Evolutionary conservation across 2,113 vertebrate genomes (phyloP).

Genomic region (Otis tarda): DNA sequence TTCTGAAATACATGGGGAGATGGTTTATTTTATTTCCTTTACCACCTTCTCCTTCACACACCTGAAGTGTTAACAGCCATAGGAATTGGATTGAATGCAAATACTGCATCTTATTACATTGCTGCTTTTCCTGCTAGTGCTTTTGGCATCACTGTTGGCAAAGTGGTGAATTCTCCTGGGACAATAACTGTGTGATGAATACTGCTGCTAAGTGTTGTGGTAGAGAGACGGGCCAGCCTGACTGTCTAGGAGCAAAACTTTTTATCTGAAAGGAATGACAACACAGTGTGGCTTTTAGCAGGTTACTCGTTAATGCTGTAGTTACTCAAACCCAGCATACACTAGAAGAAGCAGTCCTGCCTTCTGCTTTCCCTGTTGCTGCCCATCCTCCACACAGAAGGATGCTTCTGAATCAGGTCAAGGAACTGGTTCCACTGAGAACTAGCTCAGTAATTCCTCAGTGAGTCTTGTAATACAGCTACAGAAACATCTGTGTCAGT

Average conservation of each 20-base stretch:
- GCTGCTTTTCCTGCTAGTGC: constrained; percentile 71
- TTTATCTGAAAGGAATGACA: not conserved
- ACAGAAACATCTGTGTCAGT: not conserved
- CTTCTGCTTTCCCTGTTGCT: not conserved
- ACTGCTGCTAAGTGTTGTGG: not conserved
- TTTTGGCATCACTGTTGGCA: constrained; percentile 72
- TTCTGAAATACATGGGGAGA: constrained; percentile 75
- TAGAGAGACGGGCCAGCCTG: not conserved
- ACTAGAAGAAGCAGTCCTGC: not conserved
- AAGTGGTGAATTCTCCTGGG: constrained; percentile 82
- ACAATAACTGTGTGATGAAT: not conserved
- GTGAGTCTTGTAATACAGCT: not conserved
- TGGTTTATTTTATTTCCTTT: constrained; percentile 76
- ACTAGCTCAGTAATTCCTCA: not conserved
- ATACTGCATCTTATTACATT: constrained; percentile 80
- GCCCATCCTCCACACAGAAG: not conserved
- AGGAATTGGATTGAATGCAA: constrained; percentile 75
- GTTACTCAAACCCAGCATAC: not conserved
- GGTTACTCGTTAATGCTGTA: not conserved
- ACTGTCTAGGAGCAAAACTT: not conserved
- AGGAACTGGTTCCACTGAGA: not conserved
- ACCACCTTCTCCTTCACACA: constrained; percentile 74
- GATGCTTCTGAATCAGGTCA: not conserved
- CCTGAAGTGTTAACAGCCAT: not conserved
- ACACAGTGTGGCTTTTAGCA: not conserved